Conservation (phyloP, 1,140 invertebrate genomes). For the Spodoptera frugiperda region DNA sequence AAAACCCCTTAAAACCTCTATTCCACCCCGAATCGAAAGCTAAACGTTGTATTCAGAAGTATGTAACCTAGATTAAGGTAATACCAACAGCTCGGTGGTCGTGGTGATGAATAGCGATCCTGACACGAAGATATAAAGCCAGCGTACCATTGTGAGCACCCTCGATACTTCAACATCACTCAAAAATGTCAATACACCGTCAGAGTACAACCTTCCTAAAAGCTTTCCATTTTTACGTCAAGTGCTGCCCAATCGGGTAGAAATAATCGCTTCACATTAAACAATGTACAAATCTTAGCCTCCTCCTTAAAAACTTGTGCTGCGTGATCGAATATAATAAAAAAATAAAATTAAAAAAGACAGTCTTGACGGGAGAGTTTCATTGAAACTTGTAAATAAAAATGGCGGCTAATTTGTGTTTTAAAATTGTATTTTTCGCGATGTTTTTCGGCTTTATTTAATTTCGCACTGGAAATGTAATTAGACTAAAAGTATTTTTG, state of each 20-base stretch:
- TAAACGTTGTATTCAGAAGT: too few species aligned
- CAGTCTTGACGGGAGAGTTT: conserved; percentile 21
- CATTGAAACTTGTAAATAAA: conserved; percentile 36
- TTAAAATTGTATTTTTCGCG: conserved; percentile 4
- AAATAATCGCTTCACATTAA: conserved; percentile 40
- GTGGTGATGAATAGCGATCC: conserved; percentile 2
- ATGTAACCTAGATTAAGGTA: too few species aligned
- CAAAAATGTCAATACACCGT: conserved; percentile 38
- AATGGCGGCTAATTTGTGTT: conserved; percentile 16
- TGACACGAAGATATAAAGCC: conserved; percentile 2
- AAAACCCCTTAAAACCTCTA: too few species aligned
- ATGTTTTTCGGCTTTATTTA: neutral
- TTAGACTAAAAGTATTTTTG: conserved; percentile 23
- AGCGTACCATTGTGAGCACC: conserved; percentile 22
- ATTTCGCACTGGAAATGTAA: conserved; percentile 2
- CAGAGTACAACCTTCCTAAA: conserved; percentile 37
- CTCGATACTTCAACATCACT: conserved; percentile 9
- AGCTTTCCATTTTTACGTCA: conserved; percentile 44
- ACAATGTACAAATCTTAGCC: conserved; percentile 27
- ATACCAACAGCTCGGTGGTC: neutral
- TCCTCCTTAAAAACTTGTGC: conserved; percentile 34
- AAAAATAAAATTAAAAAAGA: conserved; percentile 23
- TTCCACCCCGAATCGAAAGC: too few species aligned
- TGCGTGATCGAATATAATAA: conserved; percentile 35
- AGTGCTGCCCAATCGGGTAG: conserved; percentile 39